phyloP scores from a whole-genome alignment of 2,113 vertebrate genomes.

The Cinclus mexicanus region DNA sequence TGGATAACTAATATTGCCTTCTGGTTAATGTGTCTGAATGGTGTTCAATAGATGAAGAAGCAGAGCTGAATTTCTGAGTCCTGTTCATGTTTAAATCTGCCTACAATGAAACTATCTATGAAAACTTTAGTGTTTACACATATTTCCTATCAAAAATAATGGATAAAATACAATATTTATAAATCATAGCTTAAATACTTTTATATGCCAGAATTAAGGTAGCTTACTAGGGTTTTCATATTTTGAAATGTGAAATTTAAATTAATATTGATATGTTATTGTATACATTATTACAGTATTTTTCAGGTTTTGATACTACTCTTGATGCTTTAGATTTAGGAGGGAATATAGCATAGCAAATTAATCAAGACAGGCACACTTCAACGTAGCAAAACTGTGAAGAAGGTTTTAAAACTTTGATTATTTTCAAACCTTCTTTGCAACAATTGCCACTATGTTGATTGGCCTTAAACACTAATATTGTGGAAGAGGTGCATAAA shows the following conservation, averaged over 20 bases:
- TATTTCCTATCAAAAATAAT: not conserved
- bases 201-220: not conserved
- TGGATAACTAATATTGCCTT: not conserved
- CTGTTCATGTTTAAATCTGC: not conserved
- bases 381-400: not conserved
- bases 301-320: not conserved
- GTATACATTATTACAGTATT: not conserved
- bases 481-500: not conserved
- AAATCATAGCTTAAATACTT: not conserved
- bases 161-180: not conserved
- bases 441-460: not conserved
- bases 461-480: not conserved
- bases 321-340: not conserved
- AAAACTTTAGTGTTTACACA: not conserved
- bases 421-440: not conserved
- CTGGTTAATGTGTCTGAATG: not conserved
- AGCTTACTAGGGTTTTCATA: not conserved
- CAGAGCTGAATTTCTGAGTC: not conserved
- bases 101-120: not conserved
- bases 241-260: not conserved
- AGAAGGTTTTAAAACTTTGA: not conserved
- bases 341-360: not conserved
- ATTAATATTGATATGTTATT: not conserved
- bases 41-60: not conserved
- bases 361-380: not conserved